These are phyloP conservation scores for Philopotamus ludificatus DNA, from an alignment of 1,140 invertebrate species.

Conservation along the genomic window DNA sequence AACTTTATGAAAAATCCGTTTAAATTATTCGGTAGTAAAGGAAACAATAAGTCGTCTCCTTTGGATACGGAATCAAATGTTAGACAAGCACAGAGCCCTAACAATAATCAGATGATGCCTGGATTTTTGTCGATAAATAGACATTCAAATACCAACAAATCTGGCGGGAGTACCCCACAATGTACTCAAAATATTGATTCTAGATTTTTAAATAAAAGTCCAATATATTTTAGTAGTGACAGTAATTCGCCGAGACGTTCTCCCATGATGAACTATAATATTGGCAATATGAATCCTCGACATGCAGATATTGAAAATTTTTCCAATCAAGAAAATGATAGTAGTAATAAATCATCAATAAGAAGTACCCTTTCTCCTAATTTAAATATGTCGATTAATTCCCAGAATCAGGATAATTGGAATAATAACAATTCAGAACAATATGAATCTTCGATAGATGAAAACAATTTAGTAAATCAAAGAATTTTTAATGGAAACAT, in stretches of 20 bases:
- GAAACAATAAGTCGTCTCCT: slow-evolving; percentile 22
- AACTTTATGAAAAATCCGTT: slow-evolving; percentile 26
- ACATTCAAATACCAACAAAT: slow-evolving; percentile 29
- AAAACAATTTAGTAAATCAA: slow-evolving; percentile 18
- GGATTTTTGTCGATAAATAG: slow-evolving; percentile 22
- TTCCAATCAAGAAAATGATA: slow-evolving; percentile 49
- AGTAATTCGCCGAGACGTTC: slow-evolving; percentile 51
- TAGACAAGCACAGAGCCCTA: not conserved
- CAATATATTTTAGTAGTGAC: slow-evolving; percentile 50
- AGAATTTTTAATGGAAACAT: slow-evolving; percentile 34
- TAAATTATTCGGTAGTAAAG: slow-evolving; percentile 26
- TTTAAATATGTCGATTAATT: slow-evolving; percentile 38
- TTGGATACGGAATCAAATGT: slow-evolving; percentile 7
- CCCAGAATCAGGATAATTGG: slow-evolving; percentile 41
- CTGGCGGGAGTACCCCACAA: slow-evolving; percentile 48
- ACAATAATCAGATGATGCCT: slow-evolving; percentile 10
- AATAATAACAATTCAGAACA: slow-evolving; percentile 31
- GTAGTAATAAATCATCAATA: slow-evolving; percentile 35
- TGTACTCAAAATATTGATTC: slow-evolving; percentile 47
- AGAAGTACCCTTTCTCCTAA: slow-evolving; percentile 41
- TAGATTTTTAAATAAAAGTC: slow-evolving; percentile 47
- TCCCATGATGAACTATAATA: slow-evolving; percentile 54
- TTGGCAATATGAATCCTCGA: slow-evolving; percentile 56
- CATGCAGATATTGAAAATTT: slow-evolving; percentile 54
- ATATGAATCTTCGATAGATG: slow-evolving; percentile 32